Base-by-base conservation (phyloP, 2,888 invertebrate genomes). In the Rhabditoides inermis region DNA sequence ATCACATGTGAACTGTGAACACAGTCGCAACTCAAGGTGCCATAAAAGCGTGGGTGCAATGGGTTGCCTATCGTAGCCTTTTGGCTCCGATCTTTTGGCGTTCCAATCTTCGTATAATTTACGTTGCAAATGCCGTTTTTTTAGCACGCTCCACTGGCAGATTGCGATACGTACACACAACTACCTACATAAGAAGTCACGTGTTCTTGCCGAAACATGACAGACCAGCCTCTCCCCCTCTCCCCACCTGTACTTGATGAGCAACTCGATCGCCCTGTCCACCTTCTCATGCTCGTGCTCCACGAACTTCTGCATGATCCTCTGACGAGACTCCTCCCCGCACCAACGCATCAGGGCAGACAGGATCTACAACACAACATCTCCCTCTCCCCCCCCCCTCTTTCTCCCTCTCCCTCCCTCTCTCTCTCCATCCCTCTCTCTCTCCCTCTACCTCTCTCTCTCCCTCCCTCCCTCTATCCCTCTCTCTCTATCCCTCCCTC, bases 281-380 rank as follows among this genome's bases (percentile, higher is more conserved):
- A 98, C 90, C 75, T 98, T 98, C 78, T 95, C 95, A 71, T 90
- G 87, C 78, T 99, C 95, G 75, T 92, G 92, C 79, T 99, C 98
- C 0, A 87, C 87, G 77, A 98, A 99, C 81, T 98, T 99, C 65
- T 87, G 86, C 18, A 98, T 80, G 49, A 99, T 80, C 55, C 98
- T 81, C 76, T 90, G 88, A 28, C 91, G 82, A 72, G 94, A 92
- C 5, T 87, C 84, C 1, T 90, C 90, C 69, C 86, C 85, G 76
- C 92, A 91, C 77, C 92, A 91, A 57, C 88, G 84, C 61, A 95
- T 79, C 85, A 95, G 87, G 32, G 89, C 89, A 0, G 89, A 85
- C 70, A 95, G 88, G 56, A 72, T 65, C 70, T 71, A 41, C 2
- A 22, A 25, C 18, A 39, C 6, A 15, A 6, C 10, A 39, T 39